Evolutionary conservation across 2,888 invertebrate species (phyloP).

Genomic region (Caenorhabditis imperialis): DNA sequence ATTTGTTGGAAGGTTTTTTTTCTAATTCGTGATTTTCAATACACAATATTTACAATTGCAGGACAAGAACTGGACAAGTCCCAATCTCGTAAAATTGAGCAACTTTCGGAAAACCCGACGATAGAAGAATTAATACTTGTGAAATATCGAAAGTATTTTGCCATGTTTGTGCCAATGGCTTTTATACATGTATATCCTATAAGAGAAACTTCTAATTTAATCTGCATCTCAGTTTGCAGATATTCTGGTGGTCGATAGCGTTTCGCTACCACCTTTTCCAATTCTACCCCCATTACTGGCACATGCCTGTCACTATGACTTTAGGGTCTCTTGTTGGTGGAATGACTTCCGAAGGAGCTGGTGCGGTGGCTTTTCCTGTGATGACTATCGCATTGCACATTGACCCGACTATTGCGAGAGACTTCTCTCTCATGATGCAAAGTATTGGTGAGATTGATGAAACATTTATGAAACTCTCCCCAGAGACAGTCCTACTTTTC

Average conservation of each 20-base stretch:
- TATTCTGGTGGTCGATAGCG: constrained; percentile 76
- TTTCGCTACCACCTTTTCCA: constrained; percentile 71
- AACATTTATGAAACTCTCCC: too few relatives aligned
- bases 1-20: constrained; percentile 58
- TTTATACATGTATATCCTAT: constrained; percentile 65
- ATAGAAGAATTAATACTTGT: constrained; percentile 65
- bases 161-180: constrained; percentile 66
- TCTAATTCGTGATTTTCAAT: not conserved
- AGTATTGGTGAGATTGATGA: too few relatives aligned
- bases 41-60: constrained; percentile 19
- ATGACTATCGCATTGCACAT: constrained; percentile 75
- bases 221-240: constrained; percentile 37
- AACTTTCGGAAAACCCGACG: constrained; percentile 58
- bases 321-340: constrained; percentile 77
- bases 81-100: constrained; percentile 56
- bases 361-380: constrained; percentile 76
- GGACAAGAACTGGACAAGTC: constrained; percentile 67
- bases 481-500: too few relatives aligned
- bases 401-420: constrained; percentile 70
- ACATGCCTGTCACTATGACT: constrained; percentile 78
- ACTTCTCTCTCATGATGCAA: constrained; percentile 75
- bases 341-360: constrained; percentile 76
- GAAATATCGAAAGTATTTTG: constrained; percentile 69
- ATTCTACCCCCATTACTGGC: constrained; percentile 74
- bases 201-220: not conserved